Base-by-base conservation (phyloP, 2,797 vertebrate genomes). In the Peromyscus attwateri region DNA sequence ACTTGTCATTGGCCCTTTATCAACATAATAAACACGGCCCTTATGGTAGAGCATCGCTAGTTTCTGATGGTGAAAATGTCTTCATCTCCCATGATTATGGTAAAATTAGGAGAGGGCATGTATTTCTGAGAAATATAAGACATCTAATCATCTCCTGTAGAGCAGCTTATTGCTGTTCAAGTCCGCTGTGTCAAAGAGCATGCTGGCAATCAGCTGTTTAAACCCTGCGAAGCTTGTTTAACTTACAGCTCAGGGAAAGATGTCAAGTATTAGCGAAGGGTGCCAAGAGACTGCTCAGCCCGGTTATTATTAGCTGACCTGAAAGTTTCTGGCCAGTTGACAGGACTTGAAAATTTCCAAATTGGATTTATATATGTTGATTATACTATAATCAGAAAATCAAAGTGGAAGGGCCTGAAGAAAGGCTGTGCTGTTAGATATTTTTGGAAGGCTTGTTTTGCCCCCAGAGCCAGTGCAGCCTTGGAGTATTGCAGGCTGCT, bases 361-460 rank as follows among this genome's bases (percentile, higher is more conserved):
- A 83, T 52, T 87, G 88, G 60, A 95, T 96, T 97, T 97, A 89
- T 95, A 31, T 55, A 57, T 68, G 79, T 93, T 96, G 95, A n/a
- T 81, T 80, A 89, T 34, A 40, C 70, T 75, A 92, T n/a, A 76
- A 66, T 37, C 76, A 87, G 88, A 92, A 92, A 94, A 70, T 87
- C 85, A 82, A 90, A 94, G 89, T 80, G 68, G 89, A 94, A 92
- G 37, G 70, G 49, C 79, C 87, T 14, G 46, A 79, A 66, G 87
- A 94, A 92, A 49, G 52, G 87, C 16, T 49, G 43, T 2, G 31
- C 64, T 66, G 25, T 52, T 91, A 84, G 87, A 94, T 76, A 14
- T 80, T 43, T 85, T 75, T 13, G 89, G 87, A 93, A 93, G 43
- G 37, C 66, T 40, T 29, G 7, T 19, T 81, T 88, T 57, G 60